A percentile compares a stretch with the other conserved stretches of the same genome.
Evolutionary conservation across 1,140 invertebrate genomes (phyloP).

Genomic region (Bombus turneri): DNA sequence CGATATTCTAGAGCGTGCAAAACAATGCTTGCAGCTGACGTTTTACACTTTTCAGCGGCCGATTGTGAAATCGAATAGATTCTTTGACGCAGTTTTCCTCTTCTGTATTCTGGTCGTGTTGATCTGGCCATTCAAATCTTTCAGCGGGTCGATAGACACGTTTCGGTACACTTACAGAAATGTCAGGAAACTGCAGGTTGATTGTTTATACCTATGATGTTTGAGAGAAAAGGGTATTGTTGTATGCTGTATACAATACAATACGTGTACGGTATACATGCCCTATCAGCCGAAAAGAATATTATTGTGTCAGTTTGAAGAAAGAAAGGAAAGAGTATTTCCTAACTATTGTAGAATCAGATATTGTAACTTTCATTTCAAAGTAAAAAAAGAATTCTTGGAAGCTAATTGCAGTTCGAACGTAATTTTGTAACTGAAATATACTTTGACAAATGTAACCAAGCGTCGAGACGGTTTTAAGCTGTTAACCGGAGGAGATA

Average conservation of each 20-base stretch:
- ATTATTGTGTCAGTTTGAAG: not conserved
- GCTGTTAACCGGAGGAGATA: not conserved
- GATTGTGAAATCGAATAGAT: conserved; percentile 49
- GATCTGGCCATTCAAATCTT: conserved; percentile 1
- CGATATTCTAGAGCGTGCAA: conserved; percentile 56
- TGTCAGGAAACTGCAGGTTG: not conserved
- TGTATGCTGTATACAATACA: not conserved
- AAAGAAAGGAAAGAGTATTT: not conserved
- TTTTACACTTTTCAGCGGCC: conserved; percentile 69
- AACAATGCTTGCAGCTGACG: conserved; percentile 63
- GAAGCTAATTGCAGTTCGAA: too few relatives aligned
- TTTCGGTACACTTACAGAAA: not conserved
- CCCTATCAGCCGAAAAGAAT: not conserved
- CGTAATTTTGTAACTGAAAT: too few relatives aligned
- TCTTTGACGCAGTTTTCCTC: conserved; percentile 49
- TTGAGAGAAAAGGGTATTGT: not conserved
- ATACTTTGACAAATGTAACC: too few relatives aligned
- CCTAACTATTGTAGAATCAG: too few relatives aligned
- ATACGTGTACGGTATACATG: not conserved
- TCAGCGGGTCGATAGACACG: not conserved
- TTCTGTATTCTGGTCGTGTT: conserved; percentile 24
- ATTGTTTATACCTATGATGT: not conserved
- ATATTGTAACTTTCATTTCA: not conserved
- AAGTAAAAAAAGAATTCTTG: not conserved
- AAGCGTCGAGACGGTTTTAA: too few relatives aligned